Percentiles rank a stretch among this genome's conserved stretches.
These are phyloP conservation scores for Panagrolaimus sp. DNA, from an alignment of 1,140 invertebrate genomes.

Conservation along the genomic window DNA sequence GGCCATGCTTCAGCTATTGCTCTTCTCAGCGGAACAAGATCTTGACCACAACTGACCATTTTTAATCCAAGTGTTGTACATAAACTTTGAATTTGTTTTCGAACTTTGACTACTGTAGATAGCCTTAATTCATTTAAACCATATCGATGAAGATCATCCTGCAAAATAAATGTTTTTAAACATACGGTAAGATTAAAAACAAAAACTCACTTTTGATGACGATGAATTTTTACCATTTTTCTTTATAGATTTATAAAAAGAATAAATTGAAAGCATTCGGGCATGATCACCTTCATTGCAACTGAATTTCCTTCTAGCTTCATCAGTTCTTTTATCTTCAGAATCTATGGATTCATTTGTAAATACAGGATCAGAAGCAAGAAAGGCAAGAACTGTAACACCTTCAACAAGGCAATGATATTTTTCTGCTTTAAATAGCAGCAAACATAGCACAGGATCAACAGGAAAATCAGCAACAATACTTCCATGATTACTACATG, in stretches of 20 bases:
- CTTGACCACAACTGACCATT: conserved; percentile 69
- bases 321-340: conserved; percentile 59
- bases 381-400: conserved; percentile 67
- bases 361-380: conserved; percentile 69
- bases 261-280: conserved; percentile 79
- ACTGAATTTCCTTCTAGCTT: conserved; percentile 68
- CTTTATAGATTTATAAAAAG: conserved; percentile 62
- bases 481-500: conserved; percentile 73
- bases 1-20: conserved; percentile 76
- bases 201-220: not conserved
- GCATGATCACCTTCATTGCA: conserved; percentile 84
- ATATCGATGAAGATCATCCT: conserved; percentile 84
- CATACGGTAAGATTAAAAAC: not conserved
- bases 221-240: conserved; percentile 62
- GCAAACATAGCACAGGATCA: conserved; percentile 66
- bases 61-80: conserved; percentile 71
- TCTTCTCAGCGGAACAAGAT: conserved; percentile 59
- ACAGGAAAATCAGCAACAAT: conserved; percentile 84
- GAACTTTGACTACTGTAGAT: not conserved
- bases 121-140: conserved; percentile 80
- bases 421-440: conserved; percentile 28
- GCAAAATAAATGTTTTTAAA: conserved; percentile 22
- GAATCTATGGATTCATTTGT: conserved; percentile 60
- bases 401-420: conserved; percentile 70
- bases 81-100: not conserved